Evolutionary conservation across 1,140 invertebrate species (phyloP), one percentile per base, ranked within the genome.

Genomic region (Triops longicaudatus): DNA sequence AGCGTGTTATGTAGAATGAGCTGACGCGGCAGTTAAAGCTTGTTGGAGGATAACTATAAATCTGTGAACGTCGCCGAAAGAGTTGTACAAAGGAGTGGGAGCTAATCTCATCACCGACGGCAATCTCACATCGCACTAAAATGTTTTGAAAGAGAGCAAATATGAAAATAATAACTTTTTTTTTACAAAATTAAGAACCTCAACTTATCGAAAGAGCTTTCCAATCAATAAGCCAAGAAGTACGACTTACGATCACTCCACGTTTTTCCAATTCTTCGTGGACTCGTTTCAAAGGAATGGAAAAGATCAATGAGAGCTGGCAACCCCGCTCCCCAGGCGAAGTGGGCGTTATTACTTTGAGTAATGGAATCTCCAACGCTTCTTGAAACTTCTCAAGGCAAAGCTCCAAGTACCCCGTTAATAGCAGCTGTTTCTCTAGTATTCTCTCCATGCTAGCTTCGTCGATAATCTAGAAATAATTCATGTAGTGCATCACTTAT

Each of bases 361-460:
- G 81, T 14, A 73, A 75, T 22, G 43, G 43, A 1, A 10, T 44
- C 10, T 42, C 37, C 27, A 26, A 7, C 4, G 17, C 26, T n/a
- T 10, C 72, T 17, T 73, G 50, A 73, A 41, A n/a, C 1, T 73
- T 26, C 22, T 78, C 26, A 17, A 78, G 75, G 9, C 80, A 78
- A 71, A 81, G 78, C 80, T 89, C 88, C 41, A 89, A 78, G 80
- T 89, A 89, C 0, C 85, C 88, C 2, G 88, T 89, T n/a, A 89
- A 79, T 26, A 88, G 80, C 76, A 81, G 82, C 22, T 88, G 88
- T 79, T 88, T 88, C 17, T 81, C 79, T 11, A 84, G 76, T 9
- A 89, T 77, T 22, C 84, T 82, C 42, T 84, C 80, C 81, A 88
- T 84, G 0, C 82, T 81, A 1, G 86, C 86, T 80, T 88, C 84